phyloP scores from a whole-genome alignment of 2,888 invertebrate genomes.

The Clostera curtula region DNA sequence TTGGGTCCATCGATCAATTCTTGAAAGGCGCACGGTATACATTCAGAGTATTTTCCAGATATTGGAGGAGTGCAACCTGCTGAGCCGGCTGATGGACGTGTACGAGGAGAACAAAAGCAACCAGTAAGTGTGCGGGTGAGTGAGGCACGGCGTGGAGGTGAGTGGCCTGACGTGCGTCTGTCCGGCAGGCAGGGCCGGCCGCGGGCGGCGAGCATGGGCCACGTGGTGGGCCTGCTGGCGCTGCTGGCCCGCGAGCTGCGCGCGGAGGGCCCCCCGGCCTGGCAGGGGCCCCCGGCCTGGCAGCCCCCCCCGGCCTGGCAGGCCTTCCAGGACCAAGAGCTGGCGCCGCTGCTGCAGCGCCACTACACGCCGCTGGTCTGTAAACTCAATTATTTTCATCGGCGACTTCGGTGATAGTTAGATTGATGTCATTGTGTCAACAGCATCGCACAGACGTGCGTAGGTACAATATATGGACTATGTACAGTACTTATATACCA shows the following conservation, averaged over 20 bases:
- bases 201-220: constrained; percentile 77
- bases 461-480: too few species aligned
- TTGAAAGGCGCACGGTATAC: too few species aligned
- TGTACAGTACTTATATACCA: too few species aligned
- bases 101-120: constrained; percentile 86
- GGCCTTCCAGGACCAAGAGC: constrained; percentile 27
- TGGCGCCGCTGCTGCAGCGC: constrained; percentile 31
- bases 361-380: constrained; percentile 49
- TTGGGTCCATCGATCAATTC: too few species aligned
- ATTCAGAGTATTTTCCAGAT: constrained; percentile 69
- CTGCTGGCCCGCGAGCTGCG: constrained; percentile 21
- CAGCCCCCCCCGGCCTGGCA: constrained; percentile 25
- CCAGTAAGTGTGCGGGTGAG: constrained; percentile 77
- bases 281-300: constrained; percentile 16
- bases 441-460: too few species aligned
- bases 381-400: constrained; percentile 5
- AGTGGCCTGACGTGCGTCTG: neutral
- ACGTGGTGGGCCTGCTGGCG: constrained; percentile 70
- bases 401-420: too few species aligned
- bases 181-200: constrained; percentile 16
- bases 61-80: constrained; percentile 84
- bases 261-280: constrained; percentile 14
- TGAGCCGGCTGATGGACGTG: constrained; percentile 85
- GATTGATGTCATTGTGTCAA: too few species aligned
- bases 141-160: neutral